A percentile compares a stretch with the other conserved stretches of the same genome.
Conservation (phyloP, 37 sponge, comb jelly and placozoan genomes). For the Eunapius fragilis region DNA sequence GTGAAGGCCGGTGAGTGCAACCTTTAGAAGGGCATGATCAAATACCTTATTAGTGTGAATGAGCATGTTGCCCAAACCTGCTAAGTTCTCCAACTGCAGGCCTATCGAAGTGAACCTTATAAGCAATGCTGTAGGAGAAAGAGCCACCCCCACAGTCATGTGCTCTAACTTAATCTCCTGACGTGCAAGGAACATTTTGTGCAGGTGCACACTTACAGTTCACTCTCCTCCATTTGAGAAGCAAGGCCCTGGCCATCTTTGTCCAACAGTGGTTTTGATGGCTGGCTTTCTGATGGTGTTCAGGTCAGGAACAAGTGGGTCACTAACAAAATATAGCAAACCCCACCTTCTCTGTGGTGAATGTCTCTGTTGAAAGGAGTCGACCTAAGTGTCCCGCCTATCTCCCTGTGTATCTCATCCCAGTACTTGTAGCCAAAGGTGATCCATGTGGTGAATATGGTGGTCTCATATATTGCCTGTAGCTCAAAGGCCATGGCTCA, state of each 20-base stretch:
- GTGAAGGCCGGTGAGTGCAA: slow-evolving; percentile 22
- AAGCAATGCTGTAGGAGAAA: slow-evolving; percentile 27
- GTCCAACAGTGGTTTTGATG: background rate
- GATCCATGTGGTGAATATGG: slow-evolving; percentile 57
- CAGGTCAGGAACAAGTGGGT: background rate
- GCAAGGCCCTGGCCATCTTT: background rate
- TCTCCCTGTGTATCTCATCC: slow-evolving; percentile 53
- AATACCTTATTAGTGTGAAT: background rate
- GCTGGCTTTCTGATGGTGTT: background rate
- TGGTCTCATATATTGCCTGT: slow-evolving; percentile 76
- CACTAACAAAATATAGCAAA: too few species aligned
- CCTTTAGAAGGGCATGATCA: background rate
- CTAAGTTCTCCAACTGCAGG: slow-evolving; percentile 36
- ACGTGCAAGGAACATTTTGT: too few species aligned
- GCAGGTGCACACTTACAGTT: background rate
- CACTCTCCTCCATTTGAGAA: background rate
- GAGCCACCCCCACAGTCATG: background rate
- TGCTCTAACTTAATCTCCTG: too few species aligned
- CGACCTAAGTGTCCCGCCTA: slow-evolving; percentile 68
- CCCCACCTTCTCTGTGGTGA: background rate
- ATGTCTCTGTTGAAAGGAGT: slow-evolving; percentile 51
- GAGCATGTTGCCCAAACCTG: background rate
- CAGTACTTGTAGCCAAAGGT: slow-evolving; percentile 64
- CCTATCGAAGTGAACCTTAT: slow-evolving; percentile 36
- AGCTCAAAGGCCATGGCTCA: background rate